Evolutionary conservation across 1,140 invertebrate species (phyloP), one percentile per base, ranked within the genome.

Genomic region (Triops longicaudatus): DNA sequence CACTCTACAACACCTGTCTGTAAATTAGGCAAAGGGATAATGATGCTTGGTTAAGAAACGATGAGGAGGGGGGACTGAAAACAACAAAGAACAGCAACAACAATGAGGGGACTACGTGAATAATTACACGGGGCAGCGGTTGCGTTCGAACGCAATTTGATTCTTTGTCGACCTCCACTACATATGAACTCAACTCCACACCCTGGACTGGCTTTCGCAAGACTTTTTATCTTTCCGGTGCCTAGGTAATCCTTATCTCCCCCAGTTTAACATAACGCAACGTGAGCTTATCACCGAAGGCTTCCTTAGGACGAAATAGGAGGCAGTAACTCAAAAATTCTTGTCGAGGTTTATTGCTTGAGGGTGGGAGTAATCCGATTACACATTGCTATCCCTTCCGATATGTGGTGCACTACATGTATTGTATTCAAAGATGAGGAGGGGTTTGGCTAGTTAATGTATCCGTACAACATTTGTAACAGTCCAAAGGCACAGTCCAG

Each of bases 181-280:
- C 50, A 63, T 22, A 10, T 63, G 50, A 22, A 63, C 50, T 63
- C 17, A 37, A 37, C 22, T 63, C 50, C 50, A 6, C 50, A 63
- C 50, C 50, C 31, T 37, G 50, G 50, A 63, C 6, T 63, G 50
- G 50, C 50, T 63, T 22, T 63, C 50, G 2, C 14, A 17, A 63
- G 50, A 63, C 50, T 63, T 63, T 63, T 63, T 63, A 63, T 63
- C 50, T 63, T 63, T 63, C n/a, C 50, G 50, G 50, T 63, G n/a
- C 50, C 43, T 63, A 63, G 50, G 50, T 63, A 63, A 63, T 63
- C 50, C 14, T 63, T 63, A 63, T 63, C 50, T 63, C 17, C 6
- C 50, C 22, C 17, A 37, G 31, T 37, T 37, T 37, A 7, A 22
- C n/a, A 17, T n/a, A 63, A 17, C 50, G 50, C 17, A 63, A 63